Conservation (phyloP, 1,140 invertebrate species). For the Polypedilum pembai region DNA sequence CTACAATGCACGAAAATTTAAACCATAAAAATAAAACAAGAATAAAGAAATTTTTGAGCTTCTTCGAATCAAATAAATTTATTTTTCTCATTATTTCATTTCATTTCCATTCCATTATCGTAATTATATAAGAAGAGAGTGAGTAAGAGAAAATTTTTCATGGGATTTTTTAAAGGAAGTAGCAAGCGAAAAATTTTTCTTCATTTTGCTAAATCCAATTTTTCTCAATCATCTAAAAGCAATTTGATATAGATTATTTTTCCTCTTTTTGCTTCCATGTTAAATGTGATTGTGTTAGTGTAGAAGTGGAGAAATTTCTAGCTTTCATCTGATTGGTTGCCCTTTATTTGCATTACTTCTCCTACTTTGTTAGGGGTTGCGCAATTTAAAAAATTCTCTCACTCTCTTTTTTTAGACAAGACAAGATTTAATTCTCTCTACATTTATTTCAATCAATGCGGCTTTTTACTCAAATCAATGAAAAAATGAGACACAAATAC, state of each 20-base stretch:
- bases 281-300: background rate
- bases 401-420: background rate
- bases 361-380: background rate
- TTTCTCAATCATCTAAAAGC: background rate
- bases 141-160: background rate
- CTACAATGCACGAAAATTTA: no score
- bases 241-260: constrained; percentile 20
- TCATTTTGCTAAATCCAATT: constrained; percentile 9
- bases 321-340: background rate
- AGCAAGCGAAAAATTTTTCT: background rate
- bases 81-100: background rate
- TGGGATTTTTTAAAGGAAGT: background rate
- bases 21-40: no score
- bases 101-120: constrained; percentile 15
- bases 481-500: no score
- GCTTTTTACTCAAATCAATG: no score
- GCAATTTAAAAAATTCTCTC: background rate
- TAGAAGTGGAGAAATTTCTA: background rate
- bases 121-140: background rate
- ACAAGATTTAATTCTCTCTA: background rate
- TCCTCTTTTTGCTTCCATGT: background rate
- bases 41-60: no score
- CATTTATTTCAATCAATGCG: no score
- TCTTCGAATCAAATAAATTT: no score
- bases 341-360: background rate